phyloP scores from a whole-genome alignment of 2,888 invertebrate species.

The Phalera bucephala region DNA sequence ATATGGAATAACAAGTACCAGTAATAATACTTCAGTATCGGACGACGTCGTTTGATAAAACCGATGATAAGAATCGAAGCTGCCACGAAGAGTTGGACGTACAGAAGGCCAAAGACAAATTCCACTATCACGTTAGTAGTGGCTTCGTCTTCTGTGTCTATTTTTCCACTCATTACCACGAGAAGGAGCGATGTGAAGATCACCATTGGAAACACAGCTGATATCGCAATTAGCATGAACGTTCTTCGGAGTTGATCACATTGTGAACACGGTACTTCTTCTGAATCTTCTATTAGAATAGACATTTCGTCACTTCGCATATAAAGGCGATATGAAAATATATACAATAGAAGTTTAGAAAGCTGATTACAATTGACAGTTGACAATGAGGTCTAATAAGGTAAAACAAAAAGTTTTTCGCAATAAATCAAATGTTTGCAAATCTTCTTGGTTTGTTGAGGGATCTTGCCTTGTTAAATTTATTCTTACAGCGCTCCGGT shows the following conservation, averaged over 20 bases:
- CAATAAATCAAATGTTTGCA: no score
- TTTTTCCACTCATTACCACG: constrained; percentile 31
- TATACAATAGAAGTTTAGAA: not conserved
- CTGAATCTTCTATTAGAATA: constrained; percentile 45
- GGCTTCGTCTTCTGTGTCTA: constrained; percentile 29
- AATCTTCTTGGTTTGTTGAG: no score
- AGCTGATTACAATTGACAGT: constrained; percentile 13
- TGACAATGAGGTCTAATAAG: no score
- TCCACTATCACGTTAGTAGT: constrained; percentile 44
- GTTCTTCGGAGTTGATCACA: constrained; percentile 48
- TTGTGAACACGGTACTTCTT: constrained; percentile 47
- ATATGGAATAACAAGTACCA: constrained; percentile 58
- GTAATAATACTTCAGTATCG: constrained; percentile 45
- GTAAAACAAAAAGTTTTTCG: no score
- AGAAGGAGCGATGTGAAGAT: constrained; percentile 50
- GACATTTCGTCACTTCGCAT: constrained; percentile 32
- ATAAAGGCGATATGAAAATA: no score
- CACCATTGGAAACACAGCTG: constrained; percentile 60
- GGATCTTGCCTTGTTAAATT: no score
- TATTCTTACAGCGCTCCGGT: no score
- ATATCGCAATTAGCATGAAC: constrained; percentile 49
- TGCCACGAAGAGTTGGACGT: constrained; percentile 58
- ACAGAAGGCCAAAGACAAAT: constrained; percentile 52
- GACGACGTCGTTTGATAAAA: constrained; percentile 42
- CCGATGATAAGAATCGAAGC: constrained; percentile 49